A percentile compares a stretch with the other conserved stretches of the same genome.
phyloP scores from a whole-genome alignment of 2,113 vertebrate species.

The Bubo blakistoni region DNA sequence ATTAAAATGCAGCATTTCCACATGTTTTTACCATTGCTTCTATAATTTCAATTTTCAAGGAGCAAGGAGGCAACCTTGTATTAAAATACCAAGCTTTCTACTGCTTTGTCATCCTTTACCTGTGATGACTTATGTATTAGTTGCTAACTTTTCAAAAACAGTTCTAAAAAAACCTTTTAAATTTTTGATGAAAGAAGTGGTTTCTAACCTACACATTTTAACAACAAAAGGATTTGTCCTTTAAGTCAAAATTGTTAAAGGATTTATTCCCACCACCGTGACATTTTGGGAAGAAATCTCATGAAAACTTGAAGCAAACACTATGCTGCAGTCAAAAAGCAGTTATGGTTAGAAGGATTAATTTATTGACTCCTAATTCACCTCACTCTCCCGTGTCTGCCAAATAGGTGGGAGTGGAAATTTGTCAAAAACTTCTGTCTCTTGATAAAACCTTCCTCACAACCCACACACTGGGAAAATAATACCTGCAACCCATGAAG shows the following conservation, averaged over 20 bases:
- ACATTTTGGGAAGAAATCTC: background rate
- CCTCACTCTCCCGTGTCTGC: background rate
- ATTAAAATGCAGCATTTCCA: conserved; percentile 8
- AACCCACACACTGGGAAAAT: conserved; percentile 25
- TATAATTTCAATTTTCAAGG: background rate
- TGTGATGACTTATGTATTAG: background rate
- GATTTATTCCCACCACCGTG: background rate
- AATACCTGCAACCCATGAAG: conserved; percentile 28
- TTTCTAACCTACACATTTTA: background rate
- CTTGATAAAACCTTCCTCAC: conserved; percentile 3
- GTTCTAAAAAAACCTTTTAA: background rate
- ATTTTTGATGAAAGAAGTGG: background rate
- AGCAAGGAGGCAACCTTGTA: background rate
- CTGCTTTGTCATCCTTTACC: background rate
- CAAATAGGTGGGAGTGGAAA: conserved; percentile 21
- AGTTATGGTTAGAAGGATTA: background rate
- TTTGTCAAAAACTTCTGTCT: background rate
- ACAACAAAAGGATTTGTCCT: background rate
- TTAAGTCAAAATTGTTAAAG: background rate
- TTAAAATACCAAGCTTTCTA: background rate
- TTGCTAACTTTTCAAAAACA: background rate
- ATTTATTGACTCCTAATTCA: conserved; percentile 31
- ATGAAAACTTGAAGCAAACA: background rate
- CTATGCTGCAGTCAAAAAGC: background rate
- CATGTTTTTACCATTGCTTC: background rate